These are phyloP conservation scores for Cossypha caffra DNA, from an alignment of 2,797 vertebrate species.

Conservation along the genomic window DNA sequence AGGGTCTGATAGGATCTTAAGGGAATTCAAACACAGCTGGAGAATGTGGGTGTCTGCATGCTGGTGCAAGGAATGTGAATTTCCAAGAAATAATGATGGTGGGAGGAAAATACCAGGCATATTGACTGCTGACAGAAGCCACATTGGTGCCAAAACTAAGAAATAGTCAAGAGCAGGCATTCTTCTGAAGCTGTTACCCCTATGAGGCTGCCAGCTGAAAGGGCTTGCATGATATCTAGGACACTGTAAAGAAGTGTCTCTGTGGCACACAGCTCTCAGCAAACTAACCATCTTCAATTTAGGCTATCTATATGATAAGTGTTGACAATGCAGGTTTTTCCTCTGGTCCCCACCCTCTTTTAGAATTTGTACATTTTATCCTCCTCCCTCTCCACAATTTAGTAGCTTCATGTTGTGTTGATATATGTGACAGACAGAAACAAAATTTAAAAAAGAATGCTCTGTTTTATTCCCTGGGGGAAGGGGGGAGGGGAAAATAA, in stretches of 20 bases:
- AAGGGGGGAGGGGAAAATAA: too few species aligned
- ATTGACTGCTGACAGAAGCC: constrained; percentile 11
- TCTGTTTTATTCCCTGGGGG: not conserved
- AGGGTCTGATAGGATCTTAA: not conserved
- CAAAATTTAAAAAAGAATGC: not conserved
- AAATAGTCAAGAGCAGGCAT: not conserved
- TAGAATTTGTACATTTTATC: not conserved
- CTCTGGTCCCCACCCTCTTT: not conserved
- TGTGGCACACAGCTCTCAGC: not conserved
- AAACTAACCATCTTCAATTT: not conserved
- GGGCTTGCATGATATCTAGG: not conserved
- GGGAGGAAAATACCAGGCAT: constrained; percentile 38
- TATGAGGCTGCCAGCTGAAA: constrained; percentile 26
- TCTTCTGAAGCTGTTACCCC: not conserved
- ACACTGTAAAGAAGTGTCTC: not conserved
- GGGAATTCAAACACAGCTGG: constrained; percentile 41
- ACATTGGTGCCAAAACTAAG: constrained; percentile 13
- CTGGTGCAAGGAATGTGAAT: constrained; percentile 45
- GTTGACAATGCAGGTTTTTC: not conserved
- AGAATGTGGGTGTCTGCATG: constrained; percentile 28
- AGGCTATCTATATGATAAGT: not conserved
- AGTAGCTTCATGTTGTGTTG: not conserved
- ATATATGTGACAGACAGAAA: not conserved
- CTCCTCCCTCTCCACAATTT: not conserved
- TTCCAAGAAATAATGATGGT: constrained; percentile 51